Evolutionary conservation across 1,140 invertebrate species (phyloP).

Genomic region (Habropoda laboriosa): DNA sequence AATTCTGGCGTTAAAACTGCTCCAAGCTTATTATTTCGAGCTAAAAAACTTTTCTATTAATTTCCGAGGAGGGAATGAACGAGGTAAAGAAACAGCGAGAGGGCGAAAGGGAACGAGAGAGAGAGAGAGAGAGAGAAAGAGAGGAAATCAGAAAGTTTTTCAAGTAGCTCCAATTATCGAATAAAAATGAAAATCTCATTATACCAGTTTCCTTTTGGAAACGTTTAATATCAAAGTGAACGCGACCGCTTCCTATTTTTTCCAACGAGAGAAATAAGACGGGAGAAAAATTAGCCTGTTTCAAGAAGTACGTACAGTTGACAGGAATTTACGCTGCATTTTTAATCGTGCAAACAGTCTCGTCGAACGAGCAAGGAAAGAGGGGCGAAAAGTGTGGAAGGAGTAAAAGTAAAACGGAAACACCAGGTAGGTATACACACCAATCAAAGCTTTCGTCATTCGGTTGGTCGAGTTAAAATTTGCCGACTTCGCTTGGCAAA

Average conservation of each 20-base stretch:
- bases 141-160: slow-evolving; percentile 22
- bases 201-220: slow-evolving; percentile 9
- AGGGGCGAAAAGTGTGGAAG: too few species aligned
- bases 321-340: not conserved
- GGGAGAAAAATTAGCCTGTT: not conserved
- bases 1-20: slow-evolving; percentile 16
- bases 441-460: not conserved
- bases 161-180: slow-evolving; percentile 39
- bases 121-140: not conserved
- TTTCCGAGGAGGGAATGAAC: slow-evolving; percentile 2
- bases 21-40: slow-evolving; percentile 42
- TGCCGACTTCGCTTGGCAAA: not conserved
- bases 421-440: too few species aligned
- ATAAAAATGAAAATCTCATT: slow-evolving; percentile 45
- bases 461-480: slow-evolving; percentile 6
- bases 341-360: not conserved
- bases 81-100: not conserved
- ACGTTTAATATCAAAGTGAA: slow-evolving; percentile 35
- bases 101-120: not conserved
- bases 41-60: slow-evolving; percentile 45
- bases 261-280: too few species aligned
- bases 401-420: too few species aligned
- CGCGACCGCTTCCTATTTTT: not conserved
- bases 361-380: not conserved
- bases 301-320: not conserved